These are phyloP conservation scores for Hypotaenidia philippensis DNA, from an alignment of 2,797 vertebrate genomes.

Conservation along the genomic window DNA sequence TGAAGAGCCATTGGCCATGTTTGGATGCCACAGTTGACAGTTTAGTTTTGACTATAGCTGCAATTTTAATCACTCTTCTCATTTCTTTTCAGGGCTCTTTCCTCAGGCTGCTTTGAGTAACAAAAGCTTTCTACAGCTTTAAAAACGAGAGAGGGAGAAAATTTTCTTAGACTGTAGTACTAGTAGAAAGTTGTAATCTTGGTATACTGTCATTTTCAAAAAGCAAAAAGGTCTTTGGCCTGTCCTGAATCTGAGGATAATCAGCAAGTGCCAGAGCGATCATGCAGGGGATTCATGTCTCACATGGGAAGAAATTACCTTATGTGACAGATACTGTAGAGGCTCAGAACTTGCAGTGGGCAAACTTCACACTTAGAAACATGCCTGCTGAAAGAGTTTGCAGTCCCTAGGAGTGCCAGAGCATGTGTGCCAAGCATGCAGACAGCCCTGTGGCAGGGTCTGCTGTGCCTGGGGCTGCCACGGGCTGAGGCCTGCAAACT, in stretches of 20 bases:
- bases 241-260: background rate
- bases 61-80: background rate
- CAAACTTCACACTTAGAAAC: background rate
- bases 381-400: background rate
- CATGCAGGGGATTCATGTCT: background rate
- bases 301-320: background rate
- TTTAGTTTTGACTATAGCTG: background rate
- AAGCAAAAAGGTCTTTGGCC: background rate
- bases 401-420: background rate
- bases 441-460: background rate
- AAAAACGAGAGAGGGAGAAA: background rate
- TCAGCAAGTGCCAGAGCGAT: background rate
- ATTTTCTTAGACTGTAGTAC: background rate
- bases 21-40: background rate
- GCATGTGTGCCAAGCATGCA: background rate
- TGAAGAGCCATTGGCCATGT: background rate
- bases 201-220: background rate
- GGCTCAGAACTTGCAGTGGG: background rate
- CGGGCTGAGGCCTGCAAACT: background rate
- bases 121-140: background rate
- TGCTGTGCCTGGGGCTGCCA: rapidly evolving
- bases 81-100: background rate
- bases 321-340: background rate
- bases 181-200: background rate
- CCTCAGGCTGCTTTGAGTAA: background rate